Conservation (phyloP, 1,140 invertebrate genomes). For the Achroia grisella region DNA sequence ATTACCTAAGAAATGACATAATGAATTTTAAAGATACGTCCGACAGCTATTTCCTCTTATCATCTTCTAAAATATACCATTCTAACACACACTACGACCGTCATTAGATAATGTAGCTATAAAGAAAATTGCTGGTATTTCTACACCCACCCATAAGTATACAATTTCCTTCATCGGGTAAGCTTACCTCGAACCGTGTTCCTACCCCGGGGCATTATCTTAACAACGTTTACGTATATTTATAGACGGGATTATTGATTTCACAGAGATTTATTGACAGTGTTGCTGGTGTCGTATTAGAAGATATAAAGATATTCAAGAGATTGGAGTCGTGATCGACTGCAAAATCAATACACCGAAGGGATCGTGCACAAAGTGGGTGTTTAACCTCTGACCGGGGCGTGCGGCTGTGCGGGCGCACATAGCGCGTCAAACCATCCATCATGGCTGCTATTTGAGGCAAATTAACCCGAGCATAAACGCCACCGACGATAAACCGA, state of each 20-base stretch:
- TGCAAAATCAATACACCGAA: constrained; percentile 63
- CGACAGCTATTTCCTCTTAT: constrained; percentile 18
- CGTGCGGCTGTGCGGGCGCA: constrained; percentile 45
- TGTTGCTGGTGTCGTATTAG: constrained; percentile 9
- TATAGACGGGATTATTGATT: constrained; percentile 29
- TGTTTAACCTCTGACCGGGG: constrained; percentile 64
- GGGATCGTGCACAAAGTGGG: constrained; percentile 64
- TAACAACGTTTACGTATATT: constrained; percentile 18
- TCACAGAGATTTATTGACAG: constrained; percentile 17
- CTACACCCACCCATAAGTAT: constrained; percentile 24
- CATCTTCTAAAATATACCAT: constrained; percentile 24
- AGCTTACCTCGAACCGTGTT: constrained; percentile 26
- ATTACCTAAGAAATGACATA: constrained; percentile 14
- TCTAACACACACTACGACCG: constrained; percentile 24
- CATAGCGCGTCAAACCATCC: constrained; percentile 54
- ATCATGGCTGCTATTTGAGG: constrained; percentile 57
- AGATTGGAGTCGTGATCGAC: constrained; percentile 43
- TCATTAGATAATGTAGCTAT: constrained; percentile 45
- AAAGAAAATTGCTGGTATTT: constrained; percentile 41
- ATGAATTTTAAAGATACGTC: constrained; percentile 21
- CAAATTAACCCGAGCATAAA: constrained; percentile 59
- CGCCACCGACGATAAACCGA: constrained; percentile 26
- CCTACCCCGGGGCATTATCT: constrained; percentile 22
- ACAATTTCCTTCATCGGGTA: constrained; percentile 23
- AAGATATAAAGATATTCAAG: constrained; percentile 35